Evolutionary conservation across 2,888 invertebrate genomes (phyloP), one percentile per base, ranked within the genome.

Genomic region (Baccha elongata): DNA sequence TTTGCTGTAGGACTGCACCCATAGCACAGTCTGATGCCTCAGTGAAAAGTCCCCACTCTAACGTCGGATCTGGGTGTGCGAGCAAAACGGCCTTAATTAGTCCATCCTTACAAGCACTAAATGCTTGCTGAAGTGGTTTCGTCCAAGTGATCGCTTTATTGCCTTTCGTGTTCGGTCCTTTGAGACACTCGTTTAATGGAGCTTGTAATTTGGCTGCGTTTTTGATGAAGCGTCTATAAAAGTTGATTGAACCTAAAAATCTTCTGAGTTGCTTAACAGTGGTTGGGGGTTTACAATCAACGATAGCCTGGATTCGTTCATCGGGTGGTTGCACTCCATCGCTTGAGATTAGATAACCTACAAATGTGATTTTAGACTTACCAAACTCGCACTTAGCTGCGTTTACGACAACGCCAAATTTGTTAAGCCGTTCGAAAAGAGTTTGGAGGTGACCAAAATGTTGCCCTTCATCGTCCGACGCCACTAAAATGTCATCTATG

Each of bases 401-500:
- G n/a, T n/a, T n/a, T n/a, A n/a, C n/a, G n/a, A n/a, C n/a, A n/a
- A n/a, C n/a, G n/a, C n/a, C n/a, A n/a, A n/a, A n/a, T n/a, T n/a
- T n/a, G n/a, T 48, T 46, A 13, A 64, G 48, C 3, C 62, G n/a
- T 48, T 64, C 62, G 5, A 64, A 64, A 64, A 64, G 48, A 21
- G 11, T 64, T 35, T 19, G 44, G 65, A 64, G n/a, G n/a, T 78
- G 64, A 10, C 29, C 3, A 19, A 35, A 5, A 29, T 78, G 78
- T 13, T 71, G 42, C n/a, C 62, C 37, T 32, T 58, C 42, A n/a
- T 44, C 15, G 7, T 15, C 37, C 10, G 58, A 69, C 2, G 53
- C 69, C 7, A 64, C 42, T 3, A 58, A 21, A 40, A 68, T 69
- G 21, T 75, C 76, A 13, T 71, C 64, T 1, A 87, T 19, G 23